These are phyloP conservation scores for Gobio gobio DNA, from an alignment of 2,113 vertebrate species.

Conservation along the genomic window DNA sequence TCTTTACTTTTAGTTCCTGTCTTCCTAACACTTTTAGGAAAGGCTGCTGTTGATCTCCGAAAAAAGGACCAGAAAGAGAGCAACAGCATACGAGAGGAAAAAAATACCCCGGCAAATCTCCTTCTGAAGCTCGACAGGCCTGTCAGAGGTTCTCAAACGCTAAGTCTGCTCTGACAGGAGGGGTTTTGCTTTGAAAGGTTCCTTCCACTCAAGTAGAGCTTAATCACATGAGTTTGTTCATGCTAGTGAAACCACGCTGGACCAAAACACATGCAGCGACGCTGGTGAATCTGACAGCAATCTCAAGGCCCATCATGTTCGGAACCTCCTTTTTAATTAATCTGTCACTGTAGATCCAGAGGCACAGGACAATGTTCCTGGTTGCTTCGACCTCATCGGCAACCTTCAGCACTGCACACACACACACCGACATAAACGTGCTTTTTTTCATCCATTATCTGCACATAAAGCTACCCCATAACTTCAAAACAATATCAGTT, in stretches of 20 bases:
- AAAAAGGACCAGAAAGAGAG: constrained; percentile 19
- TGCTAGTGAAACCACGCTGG: constrained; percentile 27
- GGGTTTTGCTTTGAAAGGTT: constrained; percentile 23
- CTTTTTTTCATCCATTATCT: too few relatives aligned
- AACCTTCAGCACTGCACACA: constrained; percentile 11
- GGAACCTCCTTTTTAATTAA: constrained; percentile 30
- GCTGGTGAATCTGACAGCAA: constrained; percentile 31
- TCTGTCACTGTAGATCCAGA: constrained; percentile 39
- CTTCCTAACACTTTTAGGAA: not conserved
- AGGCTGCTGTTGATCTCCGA: not conserved
- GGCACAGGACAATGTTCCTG: not conserved
- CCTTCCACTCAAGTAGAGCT: constrained; percentile 41
- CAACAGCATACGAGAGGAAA: not conserved
- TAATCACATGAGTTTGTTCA: constrained; percentile 47
- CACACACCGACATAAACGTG: not conserved
- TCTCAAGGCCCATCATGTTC: constrained; percentile 22
- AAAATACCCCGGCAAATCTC: constrained; percentile 14
- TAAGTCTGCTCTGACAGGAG: constrained; percentile 32
- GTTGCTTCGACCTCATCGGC: not conserved
- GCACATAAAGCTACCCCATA: not conserved
- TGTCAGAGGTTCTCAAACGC: constrained; percentile 27
- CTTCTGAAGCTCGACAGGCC: constrained; percentile 26
- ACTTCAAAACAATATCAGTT: not conserved
- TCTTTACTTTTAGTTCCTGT: not conserved
- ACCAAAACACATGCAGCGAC: constrained; percentile 25